Evolutionary conservation across 1,140 invertebrate species (phyloP).

Genomic region (Dendrolimus kikuchii): DNA sequence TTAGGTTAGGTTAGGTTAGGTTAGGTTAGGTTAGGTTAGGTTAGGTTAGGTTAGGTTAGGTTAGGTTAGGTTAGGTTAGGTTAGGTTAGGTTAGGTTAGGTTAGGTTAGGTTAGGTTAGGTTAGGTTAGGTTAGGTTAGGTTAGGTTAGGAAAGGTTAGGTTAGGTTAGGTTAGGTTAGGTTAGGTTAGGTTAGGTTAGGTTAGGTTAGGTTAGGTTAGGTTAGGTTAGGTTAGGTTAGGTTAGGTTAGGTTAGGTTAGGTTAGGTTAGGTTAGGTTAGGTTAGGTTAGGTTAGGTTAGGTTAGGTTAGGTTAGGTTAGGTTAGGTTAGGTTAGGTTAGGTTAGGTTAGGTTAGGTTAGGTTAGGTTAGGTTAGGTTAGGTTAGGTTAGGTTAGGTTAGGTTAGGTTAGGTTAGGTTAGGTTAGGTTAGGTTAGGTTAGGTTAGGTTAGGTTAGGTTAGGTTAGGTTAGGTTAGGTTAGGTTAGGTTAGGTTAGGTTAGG

Average conservation of each 20-base stretch:
- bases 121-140: constrained; percentile 5
- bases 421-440: constrained; percentile 2
- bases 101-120: constrained; percentile 8
- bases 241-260: constrained; percentile 12
- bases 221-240: constrained; percentile 21
- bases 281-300: constrained; percentile 16
- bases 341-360: constrained; percentile 16
- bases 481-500: constrained; percentile 8
- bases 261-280: constrained; percentile 17
- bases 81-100: constrained; percentile 4
- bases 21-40: not conserved
- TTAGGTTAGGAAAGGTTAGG: constrained; percentile 16
- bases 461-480: constrained; percentile 11
- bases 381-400: not conserved
- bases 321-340: constrained; percentile 15
- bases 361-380: constrained; percentile 18
- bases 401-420: constrained; percentile 2
- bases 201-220: constrained; percentile 16
- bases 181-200: constrained; percentile 21
- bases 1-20: not conserved
- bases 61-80: constrained; percentile 3
- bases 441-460: constrained; percentile 1
- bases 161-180: constrained; percentile 18
- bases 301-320: constrained; percentile 8
- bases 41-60: not conserved